Evolutionary conservation across 1,140 invertebrate species (phyloP), one percentile per base, ranked within the genome.

Genomic region (Drosophila setifemur): DNA sequence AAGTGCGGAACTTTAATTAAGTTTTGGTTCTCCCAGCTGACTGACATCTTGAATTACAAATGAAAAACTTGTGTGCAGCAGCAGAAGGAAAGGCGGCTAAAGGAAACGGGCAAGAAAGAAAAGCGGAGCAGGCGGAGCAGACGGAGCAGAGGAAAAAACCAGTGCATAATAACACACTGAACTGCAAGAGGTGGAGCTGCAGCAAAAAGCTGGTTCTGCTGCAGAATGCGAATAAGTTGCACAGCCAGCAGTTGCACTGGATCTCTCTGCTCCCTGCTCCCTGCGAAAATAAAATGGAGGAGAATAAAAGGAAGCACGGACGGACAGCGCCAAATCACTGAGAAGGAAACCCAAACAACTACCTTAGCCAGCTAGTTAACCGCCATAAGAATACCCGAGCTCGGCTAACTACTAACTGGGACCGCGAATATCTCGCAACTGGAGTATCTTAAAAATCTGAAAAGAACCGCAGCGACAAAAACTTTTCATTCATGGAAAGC

Each of bases 21-120:
- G 82, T 86, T 86, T 85, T 85, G 82, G 82, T 82, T 76, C 77
- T 86, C 82, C 76, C 82, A 86, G 64, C 82, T 87, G 82, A 86
- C 82, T 86, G 82, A 86, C 82, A 86, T 82, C 82, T 87, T 86
- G 82, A 86, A 86, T 86, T 86, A 86, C 82, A 86, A 86, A 86
- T 86, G 82, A 86, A 86, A 87, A 86, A 86, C 76, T 86, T 87
- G 82, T 81, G 73, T 83, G 79, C 75, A 76, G 58, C 52, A 47
- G 64, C 52, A 71, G 58, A 52, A 86, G 58, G 39, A 73, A 77
- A 83, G 25, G 44, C 53, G 16, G 53, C 55, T 49, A 66, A 67
- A 72, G 60, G 70, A 73, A 66, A 33, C 25, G 19, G 47, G 23
- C 37, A 35, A 67, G 39, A 48, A 66, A 52, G 44, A 63, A 82